Percentiles rank a stretch among this genome's conserved stretches.
Evolutionary conservation across 2,888 invertebrate genomes (phyloP).

Genomic region (Automeris io): DNA sequence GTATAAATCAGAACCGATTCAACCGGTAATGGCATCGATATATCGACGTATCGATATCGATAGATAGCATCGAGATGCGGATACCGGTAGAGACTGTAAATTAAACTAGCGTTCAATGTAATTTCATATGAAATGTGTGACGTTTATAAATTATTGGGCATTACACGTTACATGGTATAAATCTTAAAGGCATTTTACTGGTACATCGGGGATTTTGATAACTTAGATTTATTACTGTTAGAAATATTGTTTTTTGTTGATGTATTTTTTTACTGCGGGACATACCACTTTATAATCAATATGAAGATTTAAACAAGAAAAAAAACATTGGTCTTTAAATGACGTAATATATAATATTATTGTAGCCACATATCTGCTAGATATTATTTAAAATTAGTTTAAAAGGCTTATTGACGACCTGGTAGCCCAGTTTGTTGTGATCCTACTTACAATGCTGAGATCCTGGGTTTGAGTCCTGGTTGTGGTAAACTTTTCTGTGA

Average conservation of each 20-base stretch:
- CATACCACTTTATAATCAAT: too few species aligned
- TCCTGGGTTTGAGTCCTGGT: too few species aligned
- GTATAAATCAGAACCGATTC: slow-evolving; percentile 59
- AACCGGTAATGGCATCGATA: slow-evolving; percentile 51
- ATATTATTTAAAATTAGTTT: too few species aligned
- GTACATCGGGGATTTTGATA: slow-evolving; percentile 19
- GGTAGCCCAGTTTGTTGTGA: too few species aligned
- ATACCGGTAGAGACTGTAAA: slow-evolving; percentile 34
- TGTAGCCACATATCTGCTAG: too few species aligned
- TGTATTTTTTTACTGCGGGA: too few species aligned
- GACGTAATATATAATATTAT: too few species aligned
- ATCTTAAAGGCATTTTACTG: slow-evolving; percentile 19
- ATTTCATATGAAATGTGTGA: slow-evolving; percentile 54
- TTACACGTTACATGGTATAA: slow-evolving; percentile 30
- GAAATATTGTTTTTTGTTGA: not conserved
- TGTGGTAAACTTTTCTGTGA: too few species aligned
- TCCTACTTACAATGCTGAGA: too few species aligned
- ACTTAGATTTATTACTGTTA: not conserved
- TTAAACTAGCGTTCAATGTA: slow-evolving; percentile 44
- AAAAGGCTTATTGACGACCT: too few species aligned
- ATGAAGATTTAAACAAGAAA: too few species aligned
- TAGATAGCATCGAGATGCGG: slow-evolving; percentile 22
- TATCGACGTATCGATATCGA: slow-evolving; percentile 37
- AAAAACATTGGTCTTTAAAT: too few species aligned
- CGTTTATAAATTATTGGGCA: slow-evolving; percentile 43